These are phyloP conservation scores for Acropternis orthonyx DNA, from an alignment of 2,797 vertebrate genomes.

Conservation along the genomic window DNA sequence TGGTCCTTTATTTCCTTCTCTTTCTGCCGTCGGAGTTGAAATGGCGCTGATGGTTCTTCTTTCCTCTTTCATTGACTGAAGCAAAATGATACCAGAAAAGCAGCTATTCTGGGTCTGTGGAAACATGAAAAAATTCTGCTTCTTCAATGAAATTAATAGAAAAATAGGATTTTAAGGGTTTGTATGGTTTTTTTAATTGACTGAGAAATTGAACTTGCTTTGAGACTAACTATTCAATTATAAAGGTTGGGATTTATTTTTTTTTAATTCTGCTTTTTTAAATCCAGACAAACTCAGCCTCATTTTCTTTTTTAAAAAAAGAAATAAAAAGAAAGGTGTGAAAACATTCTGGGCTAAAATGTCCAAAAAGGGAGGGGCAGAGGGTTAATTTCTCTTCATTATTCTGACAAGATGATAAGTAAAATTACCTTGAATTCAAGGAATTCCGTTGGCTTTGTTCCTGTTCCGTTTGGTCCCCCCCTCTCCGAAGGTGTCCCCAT, in stretches of 20 bases:
- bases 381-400: rapidly evolving
- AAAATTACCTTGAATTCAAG: too few relatives aligned
- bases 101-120: background rate
- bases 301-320: background rate
- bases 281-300: background rate
- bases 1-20: background rate
- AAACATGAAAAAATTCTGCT: background rate
- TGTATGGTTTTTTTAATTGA: rapidly evolving
- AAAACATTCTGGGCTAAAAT: rapidly evolving
- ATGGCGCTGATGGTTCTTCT: rapidly evolving
- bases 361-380: rapidly evolving
- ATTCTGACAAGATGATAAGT: rapidly evolving
- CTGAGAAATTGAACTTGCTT: background rate
- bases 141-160: background rate
- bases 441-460: too few relatives aligned
- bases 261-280: rapidly evolving
- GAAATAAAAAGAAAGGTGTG: background rate
- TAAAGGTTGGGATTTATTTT: background rate
- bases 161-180: background rate
- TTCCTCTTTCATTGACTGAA: background rate
- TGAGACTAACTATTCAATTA: background rate
- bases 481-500: background rate
- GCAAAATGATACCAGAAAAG: background rate
- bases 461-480: rapidly evolving
- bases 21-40: background rate